phyloP scores from a whole-genome alignment of 37 sponge, comb jelly and placozoan species.

The Corticium candelabrum region DNA sequence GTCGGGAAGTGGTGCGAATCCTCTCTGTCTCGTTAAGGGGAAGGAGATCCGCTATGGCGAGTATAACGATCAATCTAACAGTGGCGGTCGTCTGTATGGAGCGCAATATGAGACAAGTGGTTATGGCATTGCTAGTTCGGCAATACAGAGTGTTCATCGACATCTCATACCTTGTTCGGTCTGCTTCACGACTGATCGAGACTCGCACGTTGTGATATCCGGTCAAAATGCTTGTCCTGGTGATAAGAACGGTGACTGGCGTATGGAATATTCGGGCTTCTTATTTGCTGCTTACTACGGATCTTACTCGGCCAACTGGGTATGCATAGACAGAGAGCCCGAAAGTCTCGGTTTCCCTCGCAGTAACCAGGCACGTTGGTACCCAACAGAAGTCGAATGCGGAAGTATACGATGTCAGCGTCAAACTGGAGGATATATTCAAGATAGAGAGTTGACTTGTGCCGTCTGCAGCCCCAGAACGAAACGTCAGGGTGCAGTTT shows the following conservation, averaged over 20 bases:
- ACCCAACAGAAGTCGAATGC: neutral
- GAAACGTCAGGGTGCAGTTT: neutral
- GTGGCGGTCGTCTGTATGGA: neutral
- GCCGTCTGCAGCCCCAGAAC: neutral
- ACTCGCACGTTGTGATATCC: neutral
- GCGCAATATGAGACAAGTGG: neutral
- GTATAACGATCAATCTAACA: neutral
- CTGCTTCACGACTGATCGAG: neutral
- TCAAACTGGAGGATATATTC: neutral
- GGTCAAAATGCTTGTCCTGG: neutral
- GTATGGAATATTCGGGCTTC: neutral
- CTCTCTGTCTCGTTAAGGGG: constrained; percentile 5
- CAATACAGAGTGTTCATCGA: neutral
- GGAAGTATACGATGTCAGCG: neutral
- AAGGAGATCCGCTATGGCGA: neutral
- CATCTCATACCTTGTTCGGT: constrained; percentile 2
- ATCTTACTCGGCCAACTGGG: neutral
- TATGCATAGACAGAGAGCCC: neutral
- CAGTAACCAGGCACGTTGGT: neutral
- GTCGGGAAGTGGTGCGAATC: constrained; percentile 8
- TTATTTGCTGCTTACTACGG: neutral
- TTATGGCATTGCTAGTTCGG: neutral
- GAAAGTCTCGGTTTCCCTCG: constrained; percentile 2
- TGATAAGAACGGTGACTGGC: neutral
- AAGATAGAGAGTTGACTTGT: neutral